These are phyloP conservation scores for Neoniphon sammara DNA, from an alignment of 2,797 vertebrate species.

Conservation along the genomic window DNA sequence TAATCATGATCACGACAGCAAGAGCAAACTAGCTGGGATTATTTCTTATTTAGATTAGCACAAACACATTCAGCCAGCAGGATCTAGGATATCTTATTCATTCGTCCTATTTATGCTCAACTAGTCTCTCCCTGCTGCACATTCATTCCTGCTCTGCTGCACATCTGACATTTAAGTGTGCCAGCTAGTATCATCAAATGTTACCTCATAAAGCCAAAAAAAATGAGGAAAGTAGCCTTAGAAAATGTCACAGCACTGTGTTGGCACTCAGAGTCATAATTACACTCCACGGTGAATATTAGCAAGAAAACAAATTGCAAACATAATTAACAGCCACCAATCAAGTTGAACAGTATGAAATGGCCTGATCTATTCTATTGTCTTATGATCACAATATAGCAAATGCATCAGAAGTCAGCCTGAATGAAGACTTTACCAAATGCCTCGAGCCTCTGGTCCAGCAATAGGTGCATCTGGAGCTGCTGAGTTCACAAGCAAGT, in stretches of 20 bases:
- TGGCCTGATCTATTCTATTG: conserved; percentile 11
- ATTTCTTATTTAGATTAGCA: not conserved
- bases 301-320: conserved; percentile 2
- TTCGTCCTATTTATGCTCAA: not conserved
- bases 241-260: conserved; percentile 4
- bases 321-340: conserved; percentile 14
- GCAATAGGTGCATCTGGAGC: too few species aligned
- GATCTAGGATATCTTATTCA: not conserved
- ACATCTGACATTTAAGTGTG: conserved; percentile 19
- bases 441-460: too few species aligned
- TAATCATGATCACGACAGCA: not conserved
- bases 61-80: not conserved
- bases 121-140: not conserved
- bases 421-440: too few species aligned
- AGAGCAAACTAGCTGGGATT: not conserved
- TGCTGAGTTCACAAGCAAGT: too few species aligned
- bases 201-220: not conserved
- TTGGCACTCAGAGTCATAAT: conserved; percentile 12
- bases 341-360: conserved; percentile 8
- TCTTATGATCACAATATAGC: conserved; percentile 1
- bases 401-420: not conserved
- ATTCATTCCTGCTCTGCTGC: not conserved
- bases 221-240: not conserved
- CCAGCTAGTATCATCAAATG: not conserved
- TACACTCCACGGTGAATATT: conserved; percentile 1